Evolutionary conservation across 2,888 invertebrate species (phyloP).

Genomic region (Danaus chrysippus): DNA sequence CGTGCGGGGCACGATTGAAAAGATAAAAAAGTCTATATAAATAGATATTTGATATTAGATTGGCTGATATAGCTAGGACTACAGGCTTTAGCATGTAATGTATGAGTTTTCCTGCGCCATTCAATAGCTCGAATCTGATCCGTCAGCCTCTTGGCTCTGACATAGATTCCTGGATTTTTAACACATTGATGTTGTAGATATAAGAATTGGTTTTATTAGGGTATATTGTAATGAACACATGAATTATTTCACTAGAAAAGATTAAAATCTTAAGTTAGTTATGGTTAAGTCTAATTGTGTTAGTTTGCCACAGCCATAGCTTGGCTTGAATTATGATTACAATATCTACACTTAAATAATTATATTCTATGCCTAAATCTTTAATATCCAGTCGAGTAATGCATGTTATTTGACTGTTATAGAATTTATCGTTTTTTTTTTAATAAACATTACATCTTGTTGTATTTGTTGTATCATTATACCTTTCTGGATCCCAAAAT

Average conservation of each 20-base stretch:
- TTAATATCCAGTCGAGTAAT: slow-evolving; percentile 36
- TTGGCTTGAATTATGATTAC: slow-evolving; percentile 28
- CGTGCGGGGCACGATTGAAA: slow-evolving; percentile 25
- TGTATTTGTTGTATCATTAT: too few species aligned
- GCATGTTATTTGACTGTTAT: slow-evolving; percentile 39
- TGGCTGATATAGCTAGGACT: slow-evolving; percentile 17
- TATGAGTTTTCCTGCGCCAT: slow-evolving; percentile 13
- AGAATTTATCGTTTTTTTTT: slow-evolving; percentile 37
- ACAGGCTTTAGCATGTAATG: slow-evolving; percentile 14
- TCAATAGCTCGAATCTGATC: slow-evolving; percentile 17
- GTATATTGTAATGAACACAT: slow-evolving; percentile 27
- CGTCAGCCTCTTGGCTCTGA: slow-evolving; percentile 27
- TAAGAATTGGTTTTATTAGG: slow-evolving; percentile 29
- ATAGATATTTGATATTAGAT: slow-evolving; percentile 39
- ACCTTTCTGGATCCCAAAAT: too few species aligned
- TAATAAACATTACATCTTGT: neutral
- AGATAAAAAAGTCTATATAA: slow-evolving; percentile 40
- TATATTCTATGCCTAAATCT: slow-evolving; percentile 28
- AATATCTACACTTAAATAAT: slow-evolving; percentile 30
- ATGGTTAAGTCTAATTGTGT: slow-evolving; percentile 23
- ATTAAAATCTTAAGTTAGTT: slow-evolving; percentile 30
- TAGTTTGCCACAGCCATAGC: slow-evolving; percentile 28
- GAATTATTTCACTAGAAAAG: slow-evolving; percentile 34
- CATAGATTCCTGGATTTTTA: slow-evolving; percentile 29
- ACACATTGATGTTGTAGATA: slow-evolving; percentile 26